phyloP scores from a whole-genome alignment of 2,888 invertebrate genomes.

The Himalopsyche tibetana region DNA sequence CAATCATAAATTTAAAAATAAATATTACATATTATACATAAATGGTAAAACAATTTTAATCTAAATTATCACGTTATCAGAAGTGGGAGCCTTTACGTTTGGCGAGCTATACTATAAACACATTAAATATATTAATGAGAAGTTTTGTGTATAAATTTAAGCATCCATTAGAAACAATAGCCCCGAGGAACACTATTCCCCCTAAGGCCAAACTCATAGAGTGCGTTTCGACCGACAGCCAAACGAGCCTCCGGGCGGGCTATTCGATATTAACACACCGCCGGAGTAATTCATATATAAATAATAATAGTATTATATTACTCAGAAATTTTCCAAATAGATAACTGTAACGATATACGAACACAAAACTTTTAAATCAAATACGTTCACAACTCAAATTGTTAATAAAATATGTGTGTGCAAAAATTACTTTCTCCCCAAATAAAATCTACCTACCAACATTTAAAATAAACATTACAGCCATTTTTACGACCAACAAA shows the following conservation, averaged over 20 bases:
- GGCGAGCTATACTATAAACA: no score
- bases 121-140: not conserved
- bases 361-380: not conserved
- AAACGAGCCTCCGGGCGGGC: not conserved
- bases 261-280: not conserved
- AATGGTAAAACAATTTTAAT: not conserved
- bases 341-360: not conserved
- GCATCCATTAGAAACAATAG: slow-evolving; percentile 6
- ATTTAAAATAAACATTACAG: no score
- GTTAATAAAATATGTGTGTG: not conserved
- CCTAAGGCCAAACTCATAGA: not conserved
- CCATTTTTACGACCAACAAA: no score
- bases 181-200: not conserved
- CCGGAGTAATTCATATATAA: not conserved
- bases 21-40: no score
- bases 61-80: not conserved
- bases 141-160: not conserved
- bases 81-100: no score
- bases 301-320: not conserved
- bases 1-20: no score
- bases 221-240: not conserved
- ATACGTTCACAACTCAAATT: not conserved
- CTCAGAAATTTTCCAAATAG: no score
- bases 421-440: not conserved
- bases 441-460: no score